phyloP scores from a whole-genome alignment of 2,113 vertebrate species.

The Takifugu flavidus region DNA sequence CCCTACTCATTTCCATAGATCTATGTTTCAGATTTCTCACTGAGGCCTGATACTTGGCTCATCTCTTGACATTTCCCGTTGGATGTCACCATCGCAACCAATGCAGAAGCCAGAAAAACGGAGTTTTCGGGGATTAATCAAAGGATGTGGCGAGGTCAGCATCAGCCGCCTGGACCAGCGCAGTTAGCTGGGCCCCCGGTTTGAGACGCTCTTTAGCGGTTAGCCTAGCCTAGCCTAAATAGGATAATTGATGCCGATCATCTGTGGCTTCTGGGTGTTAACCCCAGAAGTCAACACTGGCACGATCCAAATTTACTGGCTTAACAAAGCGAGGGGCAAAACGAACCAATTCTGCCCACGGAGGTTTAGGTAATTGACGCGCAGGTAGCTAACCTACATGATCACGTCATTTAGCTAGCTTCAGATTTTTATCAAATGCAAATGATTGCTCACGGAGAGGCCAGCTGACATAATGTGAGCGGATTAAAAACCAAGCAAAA shows the following conservation, averaged over 20 bases:
- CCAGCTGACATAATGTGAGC: background rate
- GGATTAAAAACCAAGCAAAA: background rate
- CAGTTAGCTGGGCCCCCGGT: constrained; percentile 4
- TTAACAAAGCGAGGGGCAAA: no score
- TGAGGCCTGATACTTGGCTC: no score
- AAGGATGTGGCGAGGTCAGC: background rate
- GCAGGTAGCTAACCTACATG: constrained; percentile 29
- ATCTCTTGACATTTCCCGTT: no score
- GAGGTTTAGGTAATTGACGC: background rate
- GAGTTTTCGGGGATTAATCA: no score
- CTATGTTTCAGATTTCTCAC: no score
- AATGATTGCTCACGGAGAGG: background rate
- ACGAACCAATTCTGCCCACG: fast-evolving
- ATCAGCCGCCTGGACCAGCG: constrained; percentile 1
- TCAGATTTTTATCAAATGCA: constrained; percentile 14
- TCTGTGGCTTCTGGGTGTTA: no score
- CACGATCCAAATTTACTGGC: background rate
- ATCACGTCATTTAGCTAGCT: constrained; percentile 34
- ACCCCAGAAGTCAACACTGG: no score
- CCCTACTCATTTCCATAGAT: no score
- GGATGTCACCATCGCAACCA: background rate
- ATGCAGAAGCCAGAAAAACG: background rate
- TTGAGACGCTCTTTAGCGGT: background rate
- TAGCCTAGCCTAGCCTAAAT: background rate
- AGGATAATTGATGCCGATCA: no score